Evolutionary conservation across 2,888 invertebrate species (phyloP), one percentile per base, ranked within the genome.

Genomic region (Coenonympha arcania): DNA sequence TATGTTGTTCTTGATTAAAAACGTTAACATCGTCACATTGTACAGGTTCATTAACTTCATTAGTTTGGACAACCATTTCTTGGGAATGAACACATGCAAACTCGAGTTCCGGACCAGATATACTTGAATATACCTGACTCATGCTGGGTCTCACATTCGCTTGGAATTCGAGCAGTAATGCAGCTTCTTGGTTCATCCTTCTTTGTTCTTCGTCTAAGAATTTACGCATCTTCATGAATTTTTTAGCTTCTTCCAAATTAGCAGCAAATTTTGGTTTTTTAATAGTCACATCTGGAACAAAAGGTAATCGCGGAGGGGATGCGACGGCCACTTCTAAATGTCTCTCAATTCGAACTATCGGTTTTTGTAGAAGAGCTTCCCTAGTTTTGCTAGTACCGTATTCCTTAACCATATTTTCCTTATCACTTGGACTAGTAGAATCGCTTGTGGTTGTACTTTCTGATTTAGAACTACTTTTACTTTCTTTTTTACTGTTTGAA

Each of bases 181-280:
- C 85, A 4, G 87, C 79, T 59, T 85, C 86, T 66, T 87, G 85
- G 42, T 87, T 87, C 76, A 85, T 83, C 62, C 85, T 77, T 46
- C 87, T 85, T 61, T 90, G 90, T 63, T 90, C 83, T 62, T 89
- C 89, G 24, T 90, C 89, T 54, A 92, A 71, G 58, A 89, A 88
- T 56, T 89, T 91, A 4, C 91, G 78, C 68, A 91, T 89, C 71
- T 90, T 91, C 87, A 90, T 90, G 44, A 91, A 72, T 58, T 87
- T 87, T 60, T 87, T 89, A 0, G 91, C 91, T 77, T 92, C 92
- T 59, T 88, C 86, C 34, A 91, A 84, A 69, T 91, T 92, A 0
- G 89, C 89, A 0, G 91, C 91, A 50, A 90, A 89, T 76, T 90
- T 92, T 0, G 90, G 91, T 66, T 92, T 92, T 56, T 89, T 90